phyloP scores from a whole-genome alignment of 2,797 vertebrate species.

The Gymnothorax javanicus region DNA sequence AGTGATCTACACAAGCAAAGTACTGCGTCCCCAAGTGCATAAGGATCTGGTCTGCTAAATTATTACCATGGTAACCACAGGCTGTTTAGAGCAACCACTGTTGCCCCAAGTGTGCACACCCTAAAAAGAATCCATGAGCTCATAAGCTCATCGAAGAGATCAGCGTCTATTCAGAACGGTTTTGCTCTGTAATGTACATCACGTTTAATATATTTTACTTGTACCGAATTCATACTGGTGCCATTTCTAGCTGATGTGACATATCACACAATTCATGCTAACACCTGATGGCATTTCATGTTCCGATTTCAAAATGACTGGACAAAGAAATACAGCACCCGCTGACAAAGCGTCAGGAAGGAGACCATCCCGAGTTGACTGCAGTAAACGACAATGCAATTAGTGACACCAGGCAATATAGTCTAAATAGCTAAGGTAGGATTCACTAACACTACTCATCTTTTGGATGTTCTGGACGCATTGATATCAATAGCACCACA shows the following conservation, averaged over 20 bases:
- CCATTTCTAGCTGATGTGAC: too few species aligned
- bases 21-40: neutral
- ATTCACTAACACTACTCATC: neutral
- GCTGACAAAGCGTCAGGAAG: neutral
- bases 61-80: neutral
- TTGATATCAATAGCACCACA: neutral
- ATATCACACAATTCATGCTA: neutral
- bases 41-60: neutral
- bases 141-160: neutral
- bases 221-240: too few species aligned
- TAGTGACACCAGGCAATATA: neutral
- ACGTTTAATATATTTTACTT: too few species aligned
- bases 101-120: neutral
- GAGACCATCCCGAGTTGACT: neutral
- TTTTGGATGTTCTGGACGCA: neutral
- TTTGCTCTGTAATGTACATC: neutral
- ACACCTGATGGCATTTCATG: neutral
- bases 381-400: neutral
- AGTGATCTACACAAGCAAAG: slow-evolving; percentile 8
- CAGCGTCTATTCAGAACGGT: neutral
- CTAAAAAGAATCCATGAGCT: neutral
- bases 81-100: neutral
- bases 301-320: neutral
- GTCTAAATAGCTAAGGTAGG: neutral
- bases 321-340: neutral